Conservation (phyloP, 2,797 vertebrate species). For the Spea hammondii region DNA sequence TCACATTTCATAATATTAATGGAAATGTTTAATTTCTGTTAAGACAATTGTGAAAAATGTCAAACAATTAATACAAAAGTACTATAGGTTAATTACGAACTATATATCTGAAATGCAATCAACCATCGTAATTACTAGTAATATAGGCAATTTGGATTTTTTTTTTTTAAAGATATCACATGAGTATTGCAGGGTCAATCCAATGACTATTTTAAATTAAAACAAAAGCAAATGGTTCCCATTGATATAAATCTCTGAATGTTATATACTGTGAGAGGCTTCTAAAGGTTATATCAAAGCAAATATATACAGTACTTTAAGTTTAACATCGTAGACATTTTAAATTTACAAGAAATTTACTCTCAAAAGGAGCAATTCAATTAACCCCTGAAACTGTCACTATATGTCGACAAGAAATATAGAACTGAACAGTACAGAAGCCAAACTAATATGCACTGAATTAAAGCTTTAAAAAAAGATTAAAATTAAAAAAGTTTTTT, state of each 20-base stretch:
- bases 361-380: slow-evolving; percentile 30
- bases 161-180: not conserved
- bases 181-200: not conserved
- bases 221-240: not conserved
- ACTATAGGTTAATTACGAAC: not conserved
- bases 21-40: too few relatives aligned
- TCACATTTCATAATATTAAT: too few relatives aligned
- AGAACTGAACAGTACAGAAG: not conserved
- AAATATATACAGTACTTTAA: slow-evolving; percentile 20
- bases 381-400: slow-evolving; percentile 23
- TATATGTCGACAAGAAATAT: slow-evolving; percentile 11
- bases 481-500: slow-evolving; percentile 1
- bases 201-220: slow-evolving; percentile 14
- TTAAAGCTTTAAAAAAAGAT: slow-evolving; percentile 26
- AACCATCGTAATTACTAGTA: not conserved
- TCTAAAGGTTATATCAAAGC: slow-evolving; percentile 24
- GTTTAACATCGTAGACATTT: slow-evolving; percentile 7
- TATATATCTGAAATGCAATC: not conserved
- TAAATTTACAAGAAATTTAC: slow-evolving; percentile 30
- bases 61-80: not conserved
- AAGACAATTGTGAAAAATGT: not conserved
- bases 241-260: not conserved
- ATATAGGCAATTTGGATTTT: not conserved
- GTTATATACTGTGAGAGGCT: not conserved
- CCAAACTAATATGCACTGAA: not conserved